Conservation (phyloP, 1,140 invertebrate species). For the Leptoteleia sp. region DNA sequence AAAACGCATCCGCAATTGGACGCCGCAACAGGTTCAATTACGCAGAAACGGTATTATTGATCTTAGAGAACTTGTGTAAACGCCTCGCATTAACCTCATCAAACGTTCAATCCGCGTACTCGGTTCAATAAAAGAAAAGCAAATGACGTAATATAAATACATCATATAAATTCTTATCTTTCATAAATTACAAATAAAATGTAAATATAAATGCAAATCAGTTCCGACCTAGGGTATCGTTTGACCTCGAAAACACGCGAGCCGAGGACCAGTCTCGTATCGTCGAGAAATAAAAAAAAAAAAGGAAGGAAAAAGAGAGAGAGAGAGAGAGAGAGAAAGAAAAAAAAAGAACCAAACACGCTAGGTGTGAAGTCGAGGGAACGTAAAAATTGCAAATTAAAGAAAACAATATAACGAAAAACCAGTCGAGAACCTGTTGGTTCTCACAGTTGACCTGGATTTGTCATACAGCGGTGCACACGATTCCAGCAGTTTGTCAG, state of each 20-base stretch:
- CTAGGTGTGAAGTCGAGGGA: slow-evolving; percentile 17
- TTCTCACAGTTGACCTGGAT: slow-evolving; percentile 33
- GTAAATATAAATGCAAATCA: slow-evolving; percentile 2
- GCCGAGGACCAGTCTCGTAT: neutral
- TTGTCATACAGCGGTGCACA: slow-evolving; percentile 20
- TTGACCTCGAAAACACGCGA: slow-evolving; percentile 32
- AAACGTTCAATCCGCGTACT: neutral
- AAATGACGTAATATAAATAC: too few relatives aligned
- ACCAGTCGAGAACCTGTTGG: too few relatives aligned
- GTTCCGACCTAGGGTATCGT: slow-evolving; percentile 22
- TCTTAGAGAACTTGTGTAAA: slow-evolving; percentile 9
- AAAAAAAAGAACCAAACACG: too few relatives aligned
- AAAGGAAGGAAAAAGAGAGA: slow-evolving; percentile 1
- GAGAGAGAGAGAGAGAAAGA: too few relatives aligned
- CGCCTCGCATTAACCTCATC: slow-evolving; percentile 6
- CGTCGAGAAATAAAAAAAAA: neutral
- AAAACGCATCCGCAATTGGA: slow-evolving; percentile 35
- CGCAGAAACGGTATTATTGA: slow-evolving; percentile 40
- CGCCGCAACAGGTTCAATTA: slow-evolving; percentile 51
- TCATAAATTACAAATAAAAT: neutral
- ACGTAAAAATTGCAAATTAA: slow-evolving; percentile 3
- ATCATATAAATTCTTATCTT: neutral
- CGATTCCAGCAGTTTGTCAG: slow-evolving; percentile 16
- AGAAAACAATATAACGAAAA: slow-evolving; percentile 16
- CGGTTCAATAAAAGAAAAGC: too few relatives aligned